Evolutionary conservation across 2,797 vertebrate species (phyloP), one percentile per base, ranked within the genome.

Genomic region (Eptatretus atami): DNA sequence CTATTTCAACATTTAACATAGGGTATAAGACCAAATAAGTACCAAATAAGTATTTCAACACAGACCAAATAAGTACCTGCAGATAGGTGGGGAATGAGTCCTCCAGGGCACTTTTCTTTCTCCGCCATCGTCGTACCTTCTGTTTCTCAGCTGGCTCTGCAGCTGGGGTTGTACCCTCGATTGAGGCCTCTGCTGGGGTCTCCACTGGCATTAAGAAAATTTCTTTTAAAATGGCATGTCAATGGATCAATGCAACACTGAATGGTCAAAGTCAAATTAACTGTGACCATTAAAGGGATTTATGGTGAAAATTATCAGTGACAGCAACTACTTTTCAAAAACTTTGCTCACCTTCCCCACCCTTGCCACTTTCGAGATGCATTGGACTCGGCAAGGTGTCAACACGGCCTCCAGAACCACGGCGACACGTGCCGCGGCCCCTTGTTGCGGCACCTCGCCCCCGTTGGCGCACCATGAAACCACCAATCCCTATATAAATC

Each of bases 401-500:
- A 61, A 25, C n/a, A 10, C 57, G 57, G n/a, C n/a, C 57, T 61
- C 57, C 57, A 11, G 57, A n/a, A 25, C 57, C 57, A n/a, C 57
- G 57, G 57, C 57, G 57, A 25, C n/a, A 61, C 11, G 25, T 12
- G 57, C 57, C 57, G n/a, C 57, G n/a, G n/a, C 57, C 57, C 57
- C 57, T n/a, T 25, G 25, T 61, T n/a, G 57, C 57, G 12, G 82
- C 85, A 0, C 79, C 83, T 68, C 87, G 82, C 73, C 86, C 96
- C 70, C 92, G 82, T 73, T 98, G 92, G 63, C 92, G 85, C 60
- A 98, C 92, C 92, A 98, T 98, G 73, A 98, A 98, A 60, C 92
- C 92, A 66, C 92, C 92, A 57, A 98, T 98, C 66, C 92, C 92
- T 92, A 73, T 10, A 25, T 11, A 66, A 68, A 63, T 64, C 66